Base-by-base conservation (phyloP, 23 tunicate genomes). In the Trididemnum clinides region DNA sequence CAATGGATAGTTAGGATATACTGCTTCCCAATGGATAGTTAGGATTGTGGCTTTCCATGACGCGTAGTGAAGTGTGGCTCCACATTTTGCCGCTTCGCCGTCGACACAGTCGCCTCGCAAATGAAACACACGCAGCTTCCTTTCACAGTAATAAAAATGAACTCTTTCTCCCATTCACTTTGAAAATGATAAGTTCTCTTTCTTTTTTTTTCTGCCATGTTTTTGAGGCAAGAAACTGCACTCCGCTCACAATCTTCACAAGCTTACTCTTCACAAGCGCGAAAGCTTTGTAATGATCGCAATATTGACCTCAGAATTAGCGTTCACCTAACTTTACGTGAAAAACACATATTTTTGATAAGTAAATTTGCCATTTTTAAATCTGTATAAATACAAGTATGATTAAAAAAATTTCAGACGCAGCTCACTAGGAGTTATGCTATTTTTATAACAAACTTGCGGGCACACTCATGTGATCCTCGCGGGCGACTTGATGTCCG, bases 91-190 rank as follows among this genome's bases (percentile, higher is more conserved):
- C 54, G 54, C 54, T 44, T 44, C 15, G 54, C 54, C 54, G 54
- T 44, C 10, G 54, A 10, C 54, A 44, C 54, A 44, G 54, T 44
- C 54, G 54, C 54, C 54, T 15, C 54, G 54, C 54, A 44, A 44
- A 44, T 44, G 54, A 44, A 44, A 44, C 54, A 44, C 54, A 44
- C 15, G 54, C 54, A 44, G 54, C 31, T 25, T 64, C 72, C 72
- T 64, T 64, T 64, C n/a, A 64, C 72, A 64, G 72, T 64, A 64
- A 20, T 64, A 44, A 44, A 44, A 44, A 44, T 7, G 54, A 44
- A 44, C 54, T 44, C 54, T 44, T 44, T 15, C 54, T 44, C 54
- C 54, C 54, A 44, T 44, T 44, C 54, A 44, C 54, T 44, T 44
- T 44, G 54, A 44, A 44, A 44, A 44, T 44, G 54, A 44, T 44